Base-by-base conservation (phyloP, 2,113 vertebrate species). In the Paratilapia polleni region DNA sequence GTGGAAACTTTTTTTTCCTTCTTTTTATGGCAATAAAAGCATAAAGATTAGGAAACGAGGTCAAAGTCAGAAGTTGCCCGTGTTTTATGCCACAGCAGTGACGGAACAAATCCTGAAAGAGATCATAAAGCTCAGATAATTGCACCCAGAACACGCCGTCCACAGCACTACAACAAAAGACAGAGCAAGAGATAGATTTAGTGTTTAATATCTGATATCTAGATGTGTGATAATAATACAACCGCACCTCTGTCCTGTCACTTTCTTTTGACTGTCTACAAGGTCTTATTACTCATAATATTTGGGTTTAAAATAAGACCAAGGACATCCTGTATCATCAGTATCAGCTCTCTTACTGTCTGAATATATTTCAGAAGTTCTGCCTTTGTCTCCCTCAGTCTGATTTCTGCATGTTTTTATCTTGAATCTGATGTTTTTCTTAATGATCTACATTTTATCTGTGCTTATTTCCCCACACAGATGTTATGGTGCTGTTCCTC, bases 261-360 rank as follows among this genome's bases (percentile, higher is more conserved):
- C 34, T 87, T 41, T 82, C 61, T 77, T 89, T 84, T 86, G 22
- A 56, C 64, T 38, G 63, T 81, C 78, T 52, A 52, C 89, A 88
- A 63, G 77, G 61, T 88, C 83, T 61, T 60, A 79, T 61, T 79
- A 66, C 63, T 84, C 93, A 93, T 89, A 93, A 94, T 95, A 93
- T 95, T 95, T 95, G 82, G 80, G 64, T 85, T 92, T 77, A 38
- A 94, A 93, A 94, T 93, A 94, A 86, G 78, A 82, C 63, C 68
- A 73, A 86, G 90, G 41, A 89, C 75, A 62, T 88, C 66, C 64
- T 73, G 73, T 91, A 77, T 81, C 76, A 81, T 82, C 34, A 77
- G 80, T 63, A 86, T 85, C 85, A 84, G 47, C 60, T 24, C 19
- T 79, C 31, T 66, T 15, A 31, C 82, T 86, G 77, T 87, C 82